phyloP scores from a whole-genome alignment of 2,888 invertebrate genomes.

The Erebia epiphron region DNA sequence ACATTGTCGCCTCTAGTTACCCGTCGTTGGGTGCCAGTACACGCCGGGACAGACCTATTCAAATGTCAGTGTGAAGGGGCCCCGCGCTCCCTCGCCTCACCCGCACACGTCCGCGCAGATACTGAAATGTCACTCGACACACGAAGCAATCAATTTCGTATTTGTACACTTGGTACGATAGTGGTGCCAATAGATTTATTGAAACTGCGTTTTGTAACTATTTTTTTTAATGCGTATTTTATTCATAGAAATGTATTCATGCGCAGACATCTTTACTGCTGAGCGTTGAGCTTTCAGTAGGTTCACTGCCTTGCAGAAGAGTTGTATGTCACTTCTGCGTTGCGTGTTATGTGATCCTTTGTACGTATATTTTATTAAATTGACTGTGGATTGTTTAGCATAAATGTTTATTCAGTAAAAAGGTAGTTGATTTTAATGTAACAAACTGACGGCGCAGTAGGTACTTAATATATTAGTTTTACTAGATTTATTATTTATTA shows the following conservation, averaged over 20 bases:
- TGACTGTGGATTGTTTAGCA: slow-evolving; percentile 3
- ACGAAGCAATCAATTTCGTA: slow-evolving; percentile 82
- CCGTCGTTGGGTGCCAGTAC: slow-evolving; percentile 78
- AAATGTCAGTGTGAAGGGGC: slow-evolving; percentile 77
- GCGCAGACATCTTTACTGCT: slow-evolving; percentile 6
- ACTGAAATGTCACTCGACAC: slow-evolving; percentile 81
- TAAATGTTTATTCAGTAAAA: slow-evolving; percentile 18
- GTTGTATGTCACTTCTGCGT: neutral
- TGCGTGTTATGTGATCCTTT: neutral
- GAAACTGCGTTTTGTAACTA: slow-evolving; percentile 50
- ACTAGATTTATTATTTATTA: neutral
- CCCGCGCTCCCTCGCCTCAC: slow-evolving; percentile 50
- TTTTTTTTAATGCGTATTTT: slow-evolving; percentile 39
- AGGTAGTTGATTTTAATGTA: neutral
- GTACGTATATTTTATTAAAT: slow-evolving; percentile 31
- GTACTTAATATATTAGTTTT: neutral
- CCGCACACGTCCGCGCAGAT: slow-evolving; percentile 50
- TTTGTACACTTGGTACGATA: slow-evolving; percentile 77
- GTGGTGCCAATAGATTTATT: slow-evolving; percentile 73
- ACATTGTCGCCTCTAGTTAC: slow-evolving; percentile 80
- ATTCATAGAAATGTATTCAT: slow-evolving; percentile 28
- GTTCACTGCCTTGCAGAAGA: neutral
- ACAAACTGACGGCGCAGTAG: slow-evolving; percentile 6
- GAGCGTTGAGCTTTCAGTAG: neutral
- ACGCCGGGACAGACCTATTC: slow-evolving; percentile 80